These are phyloP conservation scores for Tapirus indicus DNA, from an alignment of 2,797 vertebrate genomes.

Conservation along the genomic window DNA sequence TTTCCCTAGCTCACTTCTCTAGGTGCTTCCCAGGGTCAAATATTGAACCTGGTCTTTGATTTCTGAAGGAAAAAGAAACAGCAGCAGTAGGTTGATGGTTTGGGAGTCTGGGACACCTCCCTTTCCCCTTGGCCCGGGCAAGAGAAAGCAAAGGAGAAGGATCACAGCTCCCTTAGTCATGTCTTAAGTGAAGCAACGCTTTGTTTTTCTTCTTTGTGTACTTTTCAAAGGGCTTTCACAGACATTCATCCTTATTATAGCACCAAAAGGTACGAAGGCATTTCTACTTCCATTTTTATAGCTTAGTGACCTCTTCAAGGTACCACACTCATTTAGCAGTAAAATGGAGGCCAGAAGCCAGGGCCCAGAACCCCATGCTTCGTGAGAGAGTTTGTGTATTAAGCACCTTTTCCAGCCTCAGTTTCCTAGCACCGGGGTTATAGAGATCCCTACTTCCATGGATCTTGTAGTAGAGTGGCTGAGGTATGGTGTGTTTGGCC, in stretches of 20 bases:
- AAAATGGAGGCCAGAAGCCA: background rate
- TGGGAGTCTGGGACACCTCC: background rate
- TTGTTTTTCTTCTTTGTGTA: background rate
- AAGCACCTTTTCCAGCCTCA: background rate
- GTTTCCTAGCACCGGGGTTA: background rate
- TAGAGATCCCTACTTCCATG: background rate
- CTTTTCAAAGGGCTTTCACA: background rate
- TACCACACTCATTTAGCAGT: background rate
- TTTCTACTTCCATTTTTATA: slow-evolving; percentile 3
- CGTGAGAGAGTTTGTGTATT: background rate
- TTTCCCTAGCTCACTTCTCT: background rate
- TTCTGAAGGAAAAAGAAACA: slow-evolving; percentile 26
- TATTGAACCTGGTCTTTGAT: slow-evolving; percentile 7
- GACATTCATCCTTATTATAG: background rate
- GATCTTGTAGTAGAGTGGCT: background rate
- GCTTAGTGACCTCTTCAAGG: background rate
- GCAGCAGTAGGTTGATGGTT: background rate
- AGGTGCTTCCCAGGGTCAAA: slow-evolving; percentile 27
- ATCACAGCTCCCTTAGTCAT: background rate
- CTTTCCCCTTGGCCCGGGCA: background rate
- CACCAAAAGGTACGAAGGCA: background rate
- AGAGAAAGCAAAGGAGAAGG: background rate
- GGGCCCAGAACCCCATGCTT: background rate
- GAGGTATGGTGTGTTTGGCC: background rate
- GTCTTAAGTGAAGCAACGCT: background rate